phyloP scores from a whole-genome alignment of 2,888 invertebrate species.

The Aelia acuminata region DNA sequence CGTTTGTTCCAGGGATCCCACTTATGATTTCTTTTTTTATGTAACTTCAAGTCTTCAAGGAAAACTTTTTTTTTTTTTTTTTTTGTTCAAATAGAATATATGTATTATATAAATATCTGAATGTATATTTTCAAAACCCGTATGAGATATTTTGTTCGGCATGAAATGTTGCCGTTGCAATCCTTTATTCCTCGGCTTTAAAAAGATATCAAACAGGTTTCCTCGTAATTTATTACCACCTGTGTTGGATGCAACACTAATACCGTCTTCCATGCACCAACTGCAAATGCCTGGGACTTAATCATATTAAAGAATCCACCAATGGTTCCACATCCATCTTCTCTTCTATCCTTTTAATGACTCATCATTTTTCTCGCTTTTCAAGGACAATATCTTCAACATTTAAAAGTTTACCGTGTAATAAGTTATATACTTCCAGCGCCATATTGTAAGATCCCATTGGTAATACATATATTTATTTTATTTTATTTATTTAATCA shows the following conservation, averaged over 20 bases:
- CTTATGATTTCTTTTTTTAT: background rate
- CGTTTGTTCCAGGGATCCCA: background rate
- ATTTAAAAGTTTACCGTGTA: background rate
- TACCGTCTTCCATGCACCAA: conserved; percentile 10
- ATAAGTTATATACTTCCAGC: background rate
- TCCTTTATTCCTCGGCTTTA: conserved; percentile 8
- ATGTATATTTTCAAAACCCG: background rate
- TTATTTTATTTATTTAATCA: no score
- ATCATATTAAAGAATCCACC: conserved; percentile 32
- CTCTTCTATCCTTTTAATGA: background rate
- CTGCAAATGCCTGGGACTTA: conserved; percentile 5
- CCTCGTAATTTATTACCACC: background rate
- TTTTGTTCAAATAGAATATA: background rate
- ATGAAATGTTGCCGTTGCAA: background rate
- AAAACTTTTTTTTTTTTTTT: background rate
- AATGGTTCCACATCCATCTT: background rate
- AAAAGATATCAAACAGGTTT: conserved; percentile 32
- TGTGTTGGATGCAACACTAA: conserved; percentile 1
- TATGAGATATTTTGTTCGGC: background rate
- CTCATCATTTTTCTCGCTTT: background rate
- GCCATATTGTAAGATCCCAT: background rate
- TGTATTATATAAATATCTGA: background rate
- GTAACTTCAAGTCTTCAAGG: background rate
- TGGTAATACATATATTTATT: no score
- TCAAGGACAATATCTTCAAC: background rate